These are phyloP conservation scores for Enteromius thamalakanensis DNA, from an alignment of 2,797 vertebrate genomes.

Conservation along the genomic window DNA sequence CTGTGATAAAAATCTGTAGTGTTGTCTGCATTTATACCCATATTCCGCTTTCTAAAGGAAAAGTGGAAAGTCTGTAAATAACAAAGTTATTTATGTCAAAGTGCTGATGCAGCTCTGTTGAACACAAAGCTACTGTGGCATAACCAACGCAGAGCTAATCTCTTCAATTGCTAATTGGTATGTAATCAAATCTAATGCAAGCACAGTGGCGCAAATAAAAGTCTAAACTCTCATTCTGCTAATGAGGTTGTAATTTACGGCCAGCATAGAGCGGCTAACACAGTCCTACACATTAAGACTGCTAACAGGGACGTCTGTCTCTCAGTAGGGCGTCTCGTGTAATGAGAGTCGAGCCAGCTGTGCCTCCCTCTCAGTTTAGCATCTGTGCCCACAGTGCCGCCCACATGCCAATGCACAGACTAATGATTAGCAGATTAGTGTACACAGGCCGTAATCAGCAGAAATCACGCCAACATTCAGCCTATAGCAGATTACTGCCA, in stretches of 20 bases:
- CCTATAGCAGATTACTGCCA: background rate
- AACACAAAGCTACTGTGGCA: slow-evolving; percentile 20
- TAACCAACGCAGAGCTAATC: slow-evolving; percentile 29
- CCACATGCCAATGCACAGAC: slow-evolving; percentile 51
- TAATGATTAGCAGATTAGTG: slow-evolving; percentile 57
- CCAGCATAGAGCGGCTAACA: slow-evolving; percentile 19
- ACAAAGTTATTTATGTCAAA: too few relatives aligned
- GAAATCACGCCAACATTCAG: slow-evolving; percentile 13
- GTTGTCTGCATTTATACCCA: background rate
- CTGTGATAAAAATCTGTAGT: background rate
- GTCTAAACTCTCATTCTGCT: slow-evolving; percentile 23
- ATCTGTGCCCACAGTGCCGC: slow-evolving; percentile 49
- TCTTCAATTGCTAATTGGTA: slow-evolving; percentile 42
- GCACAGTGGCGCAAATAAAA: slow-evolving; percentile 40
- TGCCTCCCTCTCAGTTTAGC: slow-evolving; percentile 38
- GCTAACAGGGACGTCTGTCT: slow-evolving; percentile 50
- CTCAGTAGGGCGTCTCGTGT: slow-evolving; percentile 46
- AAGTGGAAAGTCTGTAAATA: background rate
- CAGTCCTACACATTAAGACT: slow-evolving; percentile 10
- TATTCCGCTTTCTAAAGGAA: background rate
- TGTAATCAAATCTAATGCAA: slow-evolving; percentile 38
- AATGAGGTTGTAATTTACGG: slow-evolving; percentile 39
- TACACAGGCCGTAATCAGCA: slow-evolving; percentile 35
- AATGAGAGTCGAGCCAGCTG: slow-evolving; percentile 53
- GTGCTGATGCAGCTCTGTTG: slow-evolving; percentile 5